phyloP scores from a whole-genome alignment of 2,797 vertebrate species.

The Graptemys geographica region DNA sequence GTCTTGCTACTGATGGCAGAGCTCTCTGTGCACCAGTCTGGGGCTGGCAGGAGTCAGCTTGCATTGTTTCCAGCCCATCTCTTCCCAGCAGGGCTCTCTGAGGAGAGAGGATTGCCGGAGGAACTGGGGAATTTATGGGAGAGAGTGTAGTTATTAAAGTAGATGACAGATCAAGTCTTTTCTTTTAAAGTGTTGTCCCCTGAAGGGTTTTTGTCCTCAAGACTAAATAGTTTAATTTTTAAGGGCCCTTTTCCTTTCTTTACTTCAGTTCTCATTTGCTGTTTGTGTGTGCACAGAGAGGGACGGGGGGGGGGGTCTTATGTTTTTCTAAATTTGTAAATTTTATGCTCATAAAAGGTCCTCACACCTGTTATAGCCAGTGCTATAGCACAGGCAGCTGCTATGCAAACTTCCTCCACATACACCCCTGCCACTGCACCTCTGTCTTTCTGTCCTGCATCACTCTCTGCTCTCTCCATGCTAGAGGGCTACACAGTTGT shows the following conservation, averaged over 20 bases:
- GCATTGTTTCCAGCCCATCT: constrained; percentile 18
- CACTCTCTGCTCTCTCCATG: not conserved
- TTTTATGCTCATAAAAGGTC: not conserved
- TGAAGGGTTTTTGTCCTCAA: not conserved
- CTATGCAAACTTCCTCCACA: not conserved
- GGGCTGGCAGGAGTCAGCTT: not conserved
- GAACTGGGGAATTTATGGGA: constrained; percentile 1
- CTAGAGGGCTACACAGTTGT: not conserved
- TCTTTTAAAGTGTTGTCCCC: constrained; percentile 4
- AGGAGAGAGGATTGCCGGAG: constrained; percentile 2
- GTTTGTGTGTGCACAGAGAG: not conserved
- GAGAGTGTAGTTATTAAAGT: not conserved
- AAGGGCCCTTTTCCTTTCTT: not conserved
- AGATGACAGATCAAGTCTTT: not conserved
- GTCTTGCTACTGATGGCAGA: not conserved
- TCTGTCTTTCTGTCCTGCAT: not conserved
- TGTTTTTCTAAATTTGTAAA: not conserved
- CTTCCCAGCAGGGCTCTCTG: constrained; percentile 34
- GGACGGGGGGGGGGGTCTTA: not conserved
- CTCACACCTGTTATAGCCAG: not conserved
- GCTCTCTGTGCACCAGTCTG: not conserved
- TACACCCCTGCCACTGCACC: not conserved
- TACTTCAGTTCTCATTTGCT: not conserved
- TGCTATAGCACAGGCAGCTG: not conserved
- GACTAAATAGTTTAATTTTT: constrained; percentile 17